Evolutionary conservation across 2,888 invertebrate species (phyloP).

Genomic region (Temnothorax rugatulus): DNA sequence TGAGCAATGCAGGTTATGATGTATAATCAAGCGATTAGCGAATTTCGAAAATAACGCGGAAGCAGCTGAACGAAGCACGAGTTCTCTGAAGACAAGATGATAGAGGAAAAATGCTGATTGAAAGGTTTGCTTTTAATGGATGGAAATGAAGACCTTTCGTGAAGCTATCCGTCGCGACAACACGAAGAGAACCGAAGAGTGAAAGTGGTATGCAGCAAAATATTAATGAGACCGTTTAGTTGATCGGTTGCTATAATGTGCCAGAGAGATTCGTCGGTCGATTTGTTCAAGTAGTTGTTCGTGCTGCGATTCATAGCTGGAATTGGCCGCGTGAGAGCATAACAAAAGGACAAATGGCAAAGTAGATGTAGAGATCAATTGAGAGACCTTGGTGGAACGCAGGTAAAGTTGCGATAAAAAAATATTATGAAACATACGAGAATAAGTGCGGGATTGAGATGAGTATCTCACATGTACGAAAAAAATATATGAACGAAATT

Average conservation of each 20-base stretch:
- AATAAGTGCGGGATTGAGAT: not conserved
- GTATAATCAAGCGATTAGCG: conserved; percentile 41
- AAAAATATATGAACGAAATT: not conserved
- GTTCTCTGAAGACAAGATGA: conserved; percentile 2
- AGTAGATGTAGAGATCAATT: conserved; percentile 51
- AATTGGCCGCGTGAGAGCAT: not conserved
- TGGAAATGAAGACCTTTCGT: conserved; percentile 39
- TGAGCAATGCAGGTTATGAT: not conserved
- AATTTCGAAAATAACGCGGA: conserved; percentile 55
- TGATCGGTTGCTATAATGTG: not conserved
- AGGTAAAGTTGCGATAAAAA: conserved; percentile 44
- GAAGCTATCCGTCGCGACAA: conserved; percentile 35
- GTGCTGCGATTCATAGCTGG: not conserved
- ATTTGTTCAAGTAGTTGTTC: not conserved
- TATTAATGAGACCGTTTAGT: conserved; percentile 48
- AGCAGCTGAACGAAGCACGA: conserved; percentile 33
- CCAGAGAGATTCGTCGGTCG: conserved; percentile 3
- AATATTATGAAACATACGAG: not conserved
- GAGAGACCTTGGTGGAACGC: conserved; percentile 53
- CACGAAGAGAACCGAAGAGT: conserved; percentile 40
- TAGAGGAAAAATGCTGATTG: conserved; percentile 42
- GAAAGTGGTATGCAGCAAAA: conserved; percentile 47
- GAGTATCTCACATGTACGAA: not conserved
- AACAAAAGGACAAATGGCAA: conserved; percentile 36
- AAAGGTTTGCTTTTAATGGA: conserved; percentile 40